Conservation (phyloP, 2,888 invertebrate species). For the Andrena marginata region DNA sequence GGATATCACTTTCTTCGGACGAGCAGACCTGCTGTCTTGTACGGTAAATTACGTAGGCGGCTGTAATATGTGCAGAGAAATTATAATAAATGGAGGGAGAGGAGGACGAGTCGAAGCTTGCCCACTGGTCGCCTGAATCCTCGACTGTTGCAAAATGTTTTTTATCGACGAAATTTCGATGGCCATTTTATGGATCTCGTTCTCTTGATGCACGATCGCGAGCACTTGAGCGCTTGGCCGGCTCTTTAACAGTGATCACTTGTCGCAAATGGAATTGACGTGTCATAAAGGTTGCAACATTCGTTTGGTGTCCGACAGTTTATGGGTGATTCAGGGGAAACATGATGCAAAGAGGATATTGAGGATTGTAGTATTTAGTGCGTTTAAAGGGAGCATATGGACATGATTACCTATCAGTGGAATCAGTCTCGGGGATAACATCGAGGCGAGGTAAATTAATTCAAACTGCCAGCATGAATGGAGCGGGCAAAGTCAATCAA, state of each 20-base stretch:
- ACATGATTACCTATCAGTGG: neutral
- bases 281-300: neutral
- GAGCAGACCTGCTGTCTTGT: neutral
- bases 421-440: conserved; percentile 17
- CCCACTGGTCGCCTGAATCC: conserved; percentile 15
- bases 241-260: conserved; percentile 9
- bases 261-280: neutral
- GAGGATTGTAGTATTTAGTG: neutral
- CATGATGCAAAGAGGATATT: neutral
- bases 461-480: conserved; percentile 61
- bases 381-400: conserved; percentile 3
- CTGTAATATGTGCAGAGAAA: conserved; percentile 28
- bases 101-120: conserved; percentile 27
- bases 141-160: neutral
- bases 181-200: conserved; percentile 1
- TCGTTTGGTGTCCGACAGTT: neutral
- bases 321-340: neutral
- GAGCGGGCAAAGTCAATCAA: conserved; percentile 44
- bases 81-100: conserved; percentile 46
- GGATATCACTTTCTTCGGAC: conserved; percentile 49
- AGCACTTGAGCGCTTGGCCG: conserved; percentile 3
- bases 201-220: conserved; percentile 28
- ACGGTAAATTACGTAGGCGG: conserved; percentile 46
- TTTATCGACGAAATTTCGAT: conserved; percentile 27
- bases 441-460: conserved; percentile 55